phyloP scores from a whole-genome alignment of 2,113 vertebrate genomes.

The Alethe castanea region DNA sequence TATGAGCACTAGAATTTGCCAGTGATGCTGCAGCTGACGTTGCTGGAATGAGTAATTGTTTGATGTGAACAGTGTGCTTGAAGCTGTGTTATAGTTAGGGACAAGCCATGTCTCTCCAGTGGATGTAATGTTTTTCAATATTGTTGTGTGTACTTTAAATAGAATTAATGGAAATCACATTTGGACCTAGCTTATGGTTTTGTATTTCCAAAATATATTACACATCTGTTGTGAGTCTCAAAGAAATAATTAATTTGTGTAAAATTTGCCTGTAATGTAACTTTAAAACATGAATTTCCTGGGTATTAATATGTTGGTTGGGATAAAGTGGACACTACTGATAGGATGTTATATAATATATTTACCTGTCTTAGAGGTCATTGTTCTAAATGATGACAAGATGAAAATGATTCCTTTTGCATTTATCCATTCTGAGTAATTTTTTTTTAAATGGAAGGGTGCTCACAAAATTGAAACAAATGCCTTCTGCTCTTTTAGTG shows the following conservation, averaged over 20 bases:
- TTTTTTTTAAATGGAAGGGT: not conserved
- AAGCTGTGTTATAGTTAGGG: not conserved
- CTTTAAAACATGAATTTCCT: not conserved
- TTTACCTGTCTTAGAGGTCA: not conserved
- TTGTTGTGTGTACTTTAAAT: not conserved
- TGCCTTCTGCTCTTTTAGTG: constrained; percentile 75
- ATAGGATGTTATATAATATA: not conserved
- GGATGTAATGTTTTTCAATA: not conserved
- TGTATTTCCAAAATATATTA: not conserved
- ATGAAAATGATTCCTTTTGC: not conserved
- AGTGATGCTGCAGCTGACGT: not conserved
- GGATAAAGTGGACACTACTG: not conserved
- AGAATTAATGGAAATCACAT: not conserved
- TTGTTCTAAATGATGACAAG: not conserved
- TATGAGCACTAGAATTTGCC: not conserved
- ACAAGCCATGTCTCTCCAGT: not conserved
- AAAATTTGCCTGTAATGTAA: not conserved
- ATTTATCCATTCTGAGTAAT: not conserved
- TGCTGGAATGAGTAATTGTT: not conserved
- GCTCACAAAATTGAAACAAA: not conserved
- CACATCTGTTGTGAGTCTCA: not conserved
- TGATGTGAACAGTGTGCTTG: not conserved
- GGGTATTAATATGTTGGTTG: not conserved
- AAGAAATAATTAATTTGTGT: not conserved
- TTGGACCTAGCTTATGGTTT: not conserved